A percentile compares a stretch with the other conserved stretches of the same genome.
Conservation (phyloP, 2,888 invertebrate genomes). For the Lithophane semibrunnea region DNA sequence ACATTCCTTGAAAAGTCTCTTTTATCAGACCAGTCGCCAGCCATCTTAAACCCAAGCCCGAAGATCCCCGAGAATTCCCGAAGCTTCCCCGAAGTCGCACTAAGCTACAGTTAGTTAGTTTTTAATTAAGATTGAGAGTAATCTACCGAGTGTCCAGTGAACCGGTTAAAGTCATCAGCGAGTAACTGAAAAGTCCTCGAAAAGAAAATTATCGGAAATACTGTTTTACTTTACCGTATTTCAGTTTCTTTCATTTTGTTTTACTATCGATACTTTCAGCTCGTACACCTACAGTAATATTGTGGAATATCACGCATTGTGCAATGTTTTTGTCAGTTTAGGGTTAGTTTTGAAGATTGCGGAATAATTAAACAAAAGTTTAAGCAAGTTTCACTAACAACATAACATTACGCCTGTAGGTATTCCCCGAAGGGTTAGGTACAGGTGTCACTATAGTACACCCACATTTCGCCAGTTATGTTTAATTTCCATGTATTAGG, state of each 20-base stretch:
- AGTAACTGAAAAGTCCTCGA: constrained; percentile 37
- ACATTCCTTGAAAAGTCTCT: not conserved
- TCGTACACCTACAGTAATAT: not conserved
- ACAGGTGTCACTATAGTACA: no score
- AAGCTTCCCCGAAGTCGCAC: constrained; percentile 28
- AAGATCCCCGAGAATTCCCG: constrained; percentile 28
- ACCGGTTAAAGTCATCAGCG: constrained; percentile 53
- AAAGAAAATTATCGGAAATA: constrained; percentile 28
- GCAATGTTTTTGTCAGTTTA: no score
- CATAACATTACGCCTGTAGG: no score
- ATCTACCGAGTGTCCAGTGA: constrained; percentile 55
- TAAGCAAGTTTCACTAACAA: no score
- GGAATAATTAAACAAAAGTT: no score
- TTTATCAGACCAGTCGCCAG: constrained; percentile 32
- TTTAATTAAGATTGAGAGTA: constrained; percentile 60
- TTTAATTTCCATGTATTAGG: no score
- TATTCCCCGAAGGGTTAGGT: no score
- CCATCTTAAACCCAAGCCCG: constrained; percentile 34
- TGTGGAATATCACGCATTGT: not conserved
- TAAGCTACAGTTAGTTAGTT: constrained; percentile 57
- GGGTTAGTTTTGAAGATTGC: no score
- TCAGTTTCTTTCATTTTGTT: constrained; percentile 9
- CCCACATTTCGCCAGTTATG: no score
- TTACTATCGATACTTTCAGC: constrained; percentile 1
- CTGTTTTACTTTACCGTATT: constrained; percentile 34